Base-by-base conservation (phyloP, 1,140 invertebrate genomes). In the Onthophagus taurus region DNA sequence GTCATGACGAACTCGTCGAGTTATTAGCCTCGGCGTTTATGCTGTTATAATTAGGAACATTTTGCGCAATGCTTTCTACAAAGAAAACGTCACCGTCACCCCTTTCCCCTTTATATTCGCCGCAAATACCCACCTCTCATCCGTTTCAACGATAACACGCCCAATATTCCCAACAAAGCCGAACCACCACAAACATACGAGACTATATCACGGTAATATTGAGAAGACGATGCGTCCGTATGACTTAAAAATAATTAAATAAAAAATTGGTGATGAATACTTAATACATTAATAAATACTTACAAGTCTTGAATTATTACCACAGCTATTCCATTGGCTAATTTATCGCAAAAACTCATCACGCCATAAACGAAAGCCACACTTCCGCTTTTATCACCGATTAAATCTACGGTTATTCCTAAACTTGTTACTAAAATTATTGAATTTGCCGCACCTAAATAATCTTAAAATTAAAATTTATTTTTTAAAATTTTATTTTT, bases 281-380 rank as follows among this genome's bases (percentile, higher is more conserved):
- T n/a, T 39, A 13, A 2, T 7, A 11, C 16, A 23, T 13, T 31
- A 14, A 4, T 0, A 30, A 33, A 43, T 34, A 48, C 71, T 71
- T 64, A 81, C 77, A 76, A 68, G 52, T 75, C 70, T 57, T 83
- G 79, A 52, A 97, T 89, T 9, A 89, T 47, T 49, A 86, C 78
- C 33, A 95, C 83, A 39, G 81, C 85, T 9, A 88, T 51, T 8
- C 93, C 93, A 70, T 92, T 86, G 2, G 84, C 79, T 2, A 97
- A 60, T 72, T 97, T 97, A 63, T 97, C 93, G 4, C 80, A 74
- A 64, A 97, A 94, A 70, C 90, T 95, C 91, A 97, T 95, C 17
- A 87, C 71, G n/a, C 93, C 93, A 68, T 93, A 97, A 5, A 97
- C 85, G 69, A 96, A 96, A 29, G 92, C 93, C 12, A 89, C 88